Base-by-base conservation (phyloP, 2,113 vertebrate species). In the Dendropsophus ebraccatus region DNA sequence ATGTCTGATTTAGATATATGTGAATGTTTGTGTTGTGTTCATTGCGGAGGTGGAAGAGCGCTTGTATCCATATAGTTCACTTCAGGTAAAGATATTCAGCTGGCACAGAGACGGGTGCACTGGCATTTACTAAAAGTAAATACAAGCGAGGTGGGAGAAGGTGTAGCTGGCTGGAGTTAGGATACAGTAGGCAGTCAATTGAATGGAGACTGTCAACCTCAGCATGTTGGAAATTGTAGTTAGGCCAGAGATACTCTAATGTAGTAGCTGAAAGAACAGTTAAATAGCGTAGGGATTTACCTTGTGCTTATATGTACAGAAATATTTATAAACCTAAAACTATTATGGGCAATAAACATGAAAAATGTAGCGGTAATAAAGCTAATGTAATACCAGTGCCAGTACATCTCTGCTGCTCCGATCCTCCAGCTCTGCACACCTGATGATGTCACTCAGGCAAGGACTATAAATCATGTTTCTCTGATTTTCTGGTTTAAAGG, bases 21-120 rank as follows among this genome's bases (percentile, higher is more conserved):
- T 25, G 35, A 4, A 47, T 65, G 23, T 62, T 62, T 81, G 23
- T 81, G 58, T 65, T 47, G 37, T 62, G 56, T 14, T 81, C 2
- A 49, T 41, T 81, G 60, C n/a, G 37, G 56, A 81, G 41, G 6
- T 81, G 21, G 37, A 60, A 81, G 21, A 4, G n/a, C 60, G 41
- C 78, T 25, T 47, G n/a, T 47, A 81, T 41, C 78, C 56, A 47
- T 37, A 58, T 65, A 81, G 78, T 81, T 77, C 78, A 81, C 32
- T 65, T 81, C 56, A 81, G 78, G 78, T 81, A 41, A 81, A 81
- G 78, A 47, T 81, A 81, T 81, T 81, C 4, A 28, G 56, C 41
- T 81, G 78, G 78, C 78, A 81, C 32, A 65, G 56, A 47, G 17
- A 45, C 17, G 12, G 52, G 58, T 47, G 47, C 78, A 81, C 37